Evolutionary conservation across 2,888 invertebrate species (phyloP).

Genomic region (Dugesia japonica): DNA sequence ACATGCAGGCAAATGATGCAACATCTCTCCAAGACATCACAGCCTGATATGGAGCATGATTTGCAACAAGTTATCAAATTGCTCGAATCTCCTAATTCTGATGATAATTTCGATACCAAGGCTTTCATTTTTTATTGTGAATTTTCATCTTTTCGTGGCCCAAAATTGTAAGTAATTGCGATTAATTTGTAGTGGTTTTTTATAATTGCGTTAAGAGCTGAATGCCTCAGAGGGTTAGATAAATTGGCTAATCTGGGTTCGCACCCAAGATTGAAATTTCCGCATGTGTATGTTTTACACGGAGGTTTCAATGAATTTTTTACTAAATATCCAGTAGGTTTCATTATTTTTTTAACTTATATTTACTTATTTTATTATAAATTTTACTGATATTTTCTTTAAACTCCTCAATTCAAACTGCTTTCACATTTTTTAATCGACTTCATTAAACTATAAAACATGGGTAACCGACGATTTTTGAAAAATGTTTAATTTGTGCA

Average conservation of each 20-base stretch:
- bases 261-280: conserved; percentile 28
- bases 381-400: no score
- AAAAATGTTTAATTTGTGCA: no score
- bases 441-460: no score
- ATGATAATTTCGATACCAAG: background rate
- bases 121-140: conserved; percentile 26
- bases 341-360: no score
- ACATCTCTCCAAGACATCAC: background rate
- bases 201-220: no score
- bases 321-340: conserved; percentile 26
- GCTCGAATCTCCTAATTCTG: background rate
- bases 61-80: background rate
- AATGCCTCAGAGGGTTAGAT: background rate
- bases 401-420: no score
- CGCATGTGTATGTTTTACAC: conserved; percentile 30
- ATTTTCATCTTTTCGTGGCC: conserved; percentile 26
- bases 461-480: no score
- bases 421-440: no score
- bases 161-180: conserved; percentile 21
- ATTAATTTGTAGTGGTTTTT: no score
- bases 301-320: conserved; percentile 30
- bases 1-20: conserved; percentile 20
- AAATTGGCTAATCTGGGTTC: background rate
- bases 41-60: background rate
- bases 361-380: no score